Conservation (phyloP, 2,888 invertebrate genomes). For the Lasioglossum marginatum region DNA sequence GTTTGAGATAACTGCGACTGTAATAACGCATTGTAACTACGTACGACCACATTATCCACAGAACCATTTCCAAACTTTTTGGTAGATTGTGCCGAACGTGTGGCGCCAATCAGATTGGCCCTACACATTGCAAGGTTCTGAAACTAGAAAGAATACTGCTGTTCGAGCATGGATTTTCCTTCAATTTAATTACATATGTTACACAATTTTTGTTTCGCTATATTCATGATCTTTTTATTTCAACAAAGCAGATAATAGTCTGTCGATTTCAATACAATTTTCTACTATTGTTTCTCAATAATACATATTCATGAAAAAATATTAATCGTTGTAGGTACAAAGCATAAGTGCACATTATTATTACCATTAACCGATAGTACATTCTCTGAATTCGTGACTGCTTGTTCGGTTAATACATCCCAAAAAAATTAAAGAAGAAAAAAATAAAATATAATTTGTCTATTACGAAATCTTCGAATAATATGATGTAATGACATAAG, state of each 20-base stretch:
- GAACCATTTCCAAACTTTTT: conserved; percentile 63
- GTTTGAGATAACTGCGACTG: conserved; percentile 19
- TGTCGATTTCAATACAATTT: background rate
- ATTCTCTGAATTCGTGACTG: background rate
- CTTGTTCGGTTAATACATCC: background rate
- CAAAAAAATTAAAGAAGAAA: background rate
- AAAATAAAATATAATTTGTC: background rate
- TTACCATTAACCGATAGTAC: conserved; percentile 14
- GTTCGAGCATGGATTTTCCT: background rate
- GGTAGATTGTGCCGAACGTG: conserved; percentile 65
- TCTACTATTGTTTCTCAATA: background rate
- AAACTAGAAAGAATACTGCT: conserved; percentile 62
- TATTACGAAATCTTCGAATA: conserved; percentile 12
- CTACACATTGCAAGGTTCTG: conserved; percentile 78
- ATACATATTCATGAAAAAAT: background rate
- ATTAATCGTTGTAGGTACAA: background rate
- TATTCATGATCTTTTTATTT: background rate
- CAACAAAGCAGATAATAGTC: background rate
- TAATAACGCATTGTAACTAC: conserved; percentile 33
- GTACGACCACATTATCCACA: conserved; percentile 57
- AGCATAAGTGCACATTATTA: background rate
- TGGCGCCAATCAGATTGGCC: conserved; percentile 65
- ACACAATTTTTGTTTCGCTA: background rate
- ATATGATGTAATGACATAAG: conserved; percentile 34
- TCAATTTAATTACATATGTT: background rate